These are phyloP conservation scores for Ectropis grisescens DNA, from an alignment of 1,140 invertebrate species.

Conservation along the genomic window DNA sequence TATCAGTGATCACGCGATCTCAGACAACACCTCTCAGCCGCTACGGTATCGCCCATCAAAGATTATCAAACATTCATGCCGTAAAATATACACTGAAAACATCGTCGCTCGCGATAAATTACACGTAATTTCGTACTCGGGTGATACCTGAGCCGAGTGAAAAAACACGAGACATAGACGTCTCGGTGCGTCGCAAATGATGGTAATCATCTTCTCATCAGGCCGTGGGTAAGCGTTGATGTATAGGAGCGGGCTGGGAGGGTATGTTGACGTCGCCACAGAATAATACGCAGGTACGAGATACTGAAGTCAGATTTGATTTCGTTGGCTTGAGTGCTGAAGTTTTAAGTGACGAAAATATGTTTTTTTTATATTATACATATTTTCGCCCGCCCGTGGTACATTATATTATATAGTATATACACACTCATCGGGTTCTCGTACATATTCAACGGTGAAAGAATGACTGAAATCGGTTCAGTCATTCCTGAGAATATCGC, in stretches of 20 bases:
- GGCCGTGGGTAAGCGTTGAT: constrained; percentile 60
- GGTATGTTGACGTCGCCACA: constrained; percentile 13
- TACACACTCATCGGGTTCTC: neutral
- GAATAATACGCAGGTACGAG: neutral
- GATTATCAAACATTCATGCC: too few relatives aligned
- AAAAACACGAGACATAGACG: constrained; percentile 67
- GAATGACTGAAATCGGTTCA: too few relatives aligned
- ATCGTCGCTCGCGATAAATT: constrained; percentile 50
- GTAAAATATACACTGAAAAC: constrained; percentile 27
- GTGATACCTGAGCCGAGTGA: constrained; percentile 62
- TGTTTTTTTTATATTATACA: neutral
- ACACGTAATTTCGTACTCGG: constrained; percentile 60
- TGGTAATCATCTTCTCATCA: constrained; percentile 69
- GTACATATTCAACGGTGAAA: too few relatives aligned
- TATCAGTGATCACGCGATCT: too few relatives aligned
- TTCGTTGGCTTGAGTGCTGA: neutral
- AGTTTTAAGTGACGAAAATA: neutral
- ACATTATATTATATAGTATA: neutral
- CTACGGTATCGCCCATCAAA: too few relatives aligned
- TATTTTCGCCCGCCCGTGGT: neutral
- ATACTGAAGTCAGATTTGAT: too few relatives aligned
- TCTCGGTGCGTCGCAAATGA: constrained; percentile 68
- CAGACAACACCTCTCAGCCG: too few relatives aligned
- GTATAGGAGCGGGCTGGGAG: constrained; percentile 43
- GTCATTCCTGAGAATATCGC: too few relatives aligned